These are phyloP conservation scores for Andrena camellia DNA, from an alignment of 2,888 invertebrate genomes.

Conservation along the genomic window DNA sequence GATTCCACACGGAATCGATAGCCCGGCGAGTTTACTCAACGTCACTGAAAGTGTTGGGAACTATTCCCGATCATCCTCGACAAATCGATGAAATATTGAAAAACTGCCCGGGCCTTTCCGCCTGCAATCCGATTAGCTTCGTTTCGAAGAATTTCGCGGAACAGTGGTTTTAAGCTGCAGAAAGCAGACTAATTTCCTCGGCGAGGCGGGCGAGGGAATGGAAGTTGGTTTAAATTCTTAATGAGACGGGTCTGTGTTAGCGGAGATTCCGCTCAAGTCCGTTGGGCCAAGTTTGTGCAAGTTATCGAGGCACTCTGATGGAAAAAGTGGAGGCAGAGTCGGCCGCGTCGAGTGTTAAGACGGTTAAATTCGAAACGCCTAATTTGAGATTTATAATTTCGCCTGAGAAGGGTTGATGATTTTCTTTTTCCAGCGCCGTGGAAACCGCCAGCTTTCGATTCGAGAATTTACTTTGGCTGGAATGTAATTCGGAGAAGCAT, in stretches of 20 bases:
- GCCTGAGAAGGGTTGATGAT: too few species aligned
- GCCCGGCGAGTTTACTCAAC: background rate
- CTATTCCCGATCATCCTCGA: background rate
- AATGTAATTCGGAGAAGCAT: too few species aligned
- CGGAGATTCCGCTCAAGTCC: slow-evolving; percentile 25
- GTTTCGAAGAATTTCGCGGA: slow-evolving; percentile 8
- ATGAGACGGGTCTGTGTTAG: slow-evolving; percentile 31
- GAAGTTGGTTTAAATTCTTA: slow-evolving; percentile 44
- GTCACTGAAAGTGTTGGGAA: background rate
- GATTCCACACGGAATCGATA: slow-evolving; percentile 4
- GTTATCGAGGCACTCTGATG: slow-evolving; percentile 18
- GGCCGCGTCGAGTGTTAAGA: slow-evolving; percentile 17
- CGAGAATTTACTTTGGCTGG: too few species aligned
- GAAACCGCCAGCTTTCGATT: too few species aligned
- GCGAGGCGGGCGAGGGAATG: background rate
- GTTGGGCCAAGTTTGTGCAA: slow-evolving; percentile 20
- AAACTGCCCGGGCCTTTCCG: slow-evolving; percentile 11
- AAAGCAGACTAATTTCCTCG: slow-evolving; percentile 34
- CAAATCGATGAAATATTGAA: slow-evolving; percentile 5
- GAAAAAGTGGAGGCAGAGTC: slow-evolving; percentile 24
- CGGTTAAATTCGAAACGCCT: slow-evolving; percentile 21
- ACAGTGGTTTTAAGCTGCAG: slow-evolving; percentile 29
- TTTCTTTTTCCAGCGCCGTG: too few species aligned
- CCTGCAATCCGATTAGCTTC: slow-evolving; percentile 32
- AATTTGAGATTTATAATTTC: background rate